phyloP scores from a whole-genome alignment of 2,797 vertebrate genomes.

The Pangasius larnaudii region DNA sequence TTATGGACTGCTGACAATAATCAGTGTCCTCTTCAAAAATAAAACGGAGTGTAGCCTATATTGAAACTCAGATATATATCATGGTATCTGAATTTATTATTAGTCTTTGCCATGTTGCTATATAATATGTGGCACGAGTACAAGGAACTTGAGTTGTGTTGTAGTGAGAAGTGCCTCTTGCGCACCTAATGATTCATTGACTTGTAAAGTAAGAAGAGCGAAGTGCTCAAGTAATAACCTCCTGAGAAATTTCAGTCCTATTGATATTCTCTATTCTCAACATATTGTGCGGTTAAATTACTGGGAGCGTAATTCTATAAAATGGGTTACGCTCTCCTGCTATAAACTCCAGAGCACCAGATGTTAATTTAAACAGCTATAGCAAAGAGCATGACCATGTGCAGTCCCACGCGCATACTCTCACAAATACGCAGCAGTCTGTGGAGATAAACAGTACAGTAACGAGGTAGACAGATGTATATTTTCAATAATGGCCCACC shows the following conservation, averaged over 20 bases:
- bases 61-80: background rate
- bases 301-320: constrained; percentile 28
- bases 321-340: constrained; percentile 6
- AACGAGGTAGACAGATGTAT: background rate
- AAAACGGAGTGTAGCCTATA: background rate
- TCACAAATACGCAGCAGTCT: background rate
- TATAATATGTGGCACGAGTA: background rate
- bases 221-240: constrained; percentile 30
- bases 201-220: constrained; percentile 34
- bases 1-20: background rate
- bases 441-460: constrained; percentile 14
- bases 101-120: background rate
- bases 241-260: constrained; percentile 7
- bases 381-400: background rate
- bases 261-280: constrained; percentile 38
- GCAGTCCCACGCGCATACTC: background rate
- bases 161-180: background rate
- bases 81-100: background rate
- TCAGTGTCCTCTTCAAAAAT: background rate
- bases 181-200: constrained; percentile 38
- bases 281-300: constrained; percentile 37
- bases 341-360: constrained; percentile 6
- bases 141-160: background rate
- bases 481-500: background rate
- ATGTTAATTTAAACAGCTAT: constrained; percentile 25